Conservation (phyloP, 2,113 vertebrate species). For the Gadus macrocephalus region DNA sequence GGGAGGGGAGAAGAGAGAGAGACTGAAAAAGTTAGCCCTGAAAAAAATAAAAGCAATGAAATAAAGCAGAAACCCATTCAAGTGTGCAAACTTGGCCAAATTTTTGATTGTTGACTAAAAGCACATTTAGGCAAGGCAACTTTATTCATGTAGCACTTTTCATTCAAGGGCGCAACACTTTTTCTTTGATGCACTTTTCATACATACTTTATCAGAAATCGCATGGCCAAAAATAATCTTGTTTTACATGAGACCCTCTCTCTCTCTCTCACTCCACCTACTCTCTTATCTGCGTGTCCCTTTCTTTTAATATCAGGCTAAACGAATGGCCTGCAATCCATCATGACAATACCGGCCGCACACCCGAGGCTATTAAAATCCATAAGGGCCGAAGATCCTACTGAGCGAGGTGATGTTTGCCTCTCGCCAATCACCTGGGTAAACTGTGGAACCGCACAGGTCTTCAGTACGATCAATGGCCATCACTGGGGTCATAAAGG, state of each 20-base stretch:
- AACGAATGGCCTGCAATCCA: slow-evolving; percentile 19
- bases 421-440: not conserved
- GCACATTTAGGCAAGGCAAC: too few relatives aligned
- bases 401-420: slow-evolving; percentile 1
- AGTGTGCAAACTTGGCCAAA: too few relatives aligned
- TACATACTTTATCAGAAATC: too few relatives aligned
- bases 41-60: not conserved
- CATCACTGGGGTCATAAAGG: slow-evolving; percentile 47
- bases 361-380: slow-evolving; percentile 23
- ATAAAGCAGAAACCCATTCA: too few relatives aligned
- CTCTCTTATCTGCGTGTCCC: slow-evolving; percentile 16
- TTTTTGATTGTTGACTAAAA: too few relatives aligned
- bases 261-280: slow-evolving; percentile 25
- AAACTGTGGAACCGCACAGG: slow-evolving; percentile 15
- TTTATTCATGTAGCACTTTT: too few relatives aligned
- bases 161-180: too few relatives aligned
- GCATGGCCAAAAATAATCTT: too few relatives aligned
- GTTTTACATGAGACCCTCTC: not conserved
- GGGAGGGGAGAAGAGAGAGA: slow-evolving; percentile 31
- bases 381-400: not conserved
- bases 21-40: not conserved
- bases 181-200: too few relatives aligned
- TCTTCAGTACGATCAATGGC: slow-evolving; percentile 44
- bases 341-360: slow-evolving; percentile 31
- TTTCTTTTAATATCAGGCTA: slow-evolving; percentile 28